These are phyloP conservation scores for Excalfactoria chinensis DNA, from an alignment of 2,113 vertebrate species.

Conservation along the genomic window DNA sequence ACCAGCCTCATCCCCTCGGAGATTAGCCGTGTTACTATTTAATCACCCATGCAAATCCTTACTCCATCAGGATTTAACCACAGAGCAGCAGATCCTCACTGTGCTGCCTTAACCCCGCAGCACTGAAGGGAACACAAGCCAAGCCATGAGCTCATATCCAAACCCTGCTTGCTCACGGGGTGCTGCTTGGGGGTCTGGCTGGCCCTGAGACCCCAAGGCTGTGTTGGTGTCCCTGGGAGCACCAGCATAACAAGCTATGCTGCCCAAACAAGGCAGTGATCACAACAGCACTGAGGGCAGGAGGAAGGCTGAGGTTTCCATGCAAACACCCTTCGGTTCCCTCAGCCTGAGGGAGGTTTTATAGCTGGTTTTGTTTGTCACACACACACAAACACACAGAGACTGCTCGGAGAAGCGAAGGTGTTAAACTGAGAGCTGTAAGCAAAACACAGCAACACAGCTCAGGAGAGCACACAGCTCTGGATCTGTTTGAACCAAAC, in stretches of 20 bases:
- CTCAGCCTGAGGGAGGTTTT: background rate
- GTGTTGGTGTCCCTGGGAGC: no score
- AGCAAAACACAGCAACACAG: background rate
- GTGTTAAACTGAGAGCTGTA: background rate
- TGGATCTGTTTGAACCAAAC: background rate
- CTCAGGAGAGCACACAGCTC: no score
- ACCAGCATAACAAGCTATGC: no score
- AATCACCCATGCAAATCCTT: background rate
- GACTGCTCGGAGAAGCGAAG: rapidly evolving
- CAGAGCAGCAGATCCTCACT: background rate
- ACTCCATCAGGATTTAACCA: background rate
- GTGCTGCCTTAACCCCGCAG: background rate
- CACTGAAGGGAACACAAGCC: rapidly evolving
- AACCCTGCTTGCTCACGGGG: no score
- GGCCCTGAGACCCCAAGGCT: background rate
- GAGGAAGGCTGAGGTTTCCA: background rate
- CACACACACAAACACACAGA: background rate
- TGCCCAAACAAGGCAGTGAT: rapidly evolving
- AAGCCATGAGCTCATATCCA: background rate
- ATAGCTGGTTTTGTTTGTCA: no score
- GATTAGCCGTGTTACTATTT: background rate
- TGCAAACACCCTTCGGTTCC: rapidly evolving
- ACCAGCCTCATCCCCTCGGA: background rate
- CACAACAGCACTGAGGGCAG: background rate
- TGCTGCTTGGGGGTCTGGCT: no score